Base-by-base conservation (phyloP, 2,797 vertebrate genomes). In the Myotis planiceps region DNA sequence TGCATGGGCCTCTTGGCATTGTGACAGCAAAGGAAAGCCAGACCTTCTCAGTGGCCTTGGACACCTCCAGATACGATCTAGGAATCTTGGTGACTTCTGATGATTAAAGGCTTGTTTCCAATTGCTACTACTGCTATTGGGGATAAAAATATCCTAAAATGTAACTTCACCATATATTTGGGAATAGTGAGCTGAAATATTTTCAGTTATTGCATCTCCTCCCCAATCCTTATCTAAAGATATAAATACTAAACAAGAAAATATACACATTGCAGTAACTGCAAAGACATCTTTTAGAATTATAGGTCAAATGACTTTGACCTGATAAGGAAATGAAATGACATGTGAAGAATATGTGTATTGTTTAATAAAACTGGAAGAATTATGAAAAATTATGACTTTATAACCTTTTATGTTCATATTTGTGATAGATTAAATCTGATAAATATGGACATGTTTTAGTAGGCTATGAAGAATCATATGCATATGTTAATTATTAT, bases 351-450 rank as follows among this genome's bases (percentile, higher is more conserved):
- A 76, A 72, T 68, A 72, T 34, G 63, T 37, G 18, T 53, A 53
- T 74, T 86, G 27, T 75, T 76, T 42, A 87, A 47, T 71, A 75
- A 66, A 87, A 25, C 29, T 66, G 9, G 7, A 80, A 88, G 39
- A 42, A 94, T 55, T 86, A 66, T 37, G 25, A 74, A 75, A 95
- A 82, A 23, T 25, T 83, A 80, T 78, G 4, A 81, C 6, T 69
- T 95, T 66, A 78, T 80, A 84, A 55, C 7, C 13, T 76, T 90
- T 85, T 83, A 53, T 63, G 16, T 72, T 96, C 34, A 53, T 49
- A 71, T 39, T 60, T 82, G n/a, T 81, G 9, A 78, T 80, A 72
- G 39, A 76, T 39, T 91, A 76, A 51, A 71, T 86, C 2, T 74
- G 18, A 84, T 39, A 71, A 66, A 66, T 47, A 83, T 39, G 79